Base-by-base conservation (phyloP, 1,140 invertebrate genomes). In the Drosophila sp. region DNA sequence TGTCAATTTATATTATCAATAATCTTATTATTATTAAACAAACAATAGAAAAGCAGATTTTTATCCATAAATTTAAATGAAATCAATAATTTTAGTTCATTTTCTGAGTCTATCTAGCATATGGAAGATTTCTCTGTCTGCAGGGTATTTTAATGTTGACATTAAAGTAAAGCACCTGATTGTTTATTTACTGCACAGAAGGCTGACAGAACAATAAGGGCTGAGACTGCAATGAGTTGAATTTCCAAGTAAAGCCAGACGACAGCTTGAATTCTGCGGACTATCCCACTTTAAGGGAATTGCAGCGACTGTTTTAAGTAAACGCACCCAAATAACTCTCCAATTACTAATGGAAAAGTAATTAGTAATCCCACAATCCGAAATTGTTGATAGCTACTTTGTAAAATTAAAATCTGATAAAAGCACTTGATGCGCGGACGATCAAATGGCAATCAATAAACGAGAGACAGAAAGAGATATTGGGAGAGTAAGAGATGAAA, bases 361-460 rank as follows among this genome's bases (percentile, higher is more conserved):
- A 27, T 29, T 14, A 50, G 32, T 14, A 32, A 50, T 21, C 50
- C 50, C 32, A 34, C 50, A 36, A 34, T 34, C 29, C 13, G n/a
- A 53, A 53, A 53, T 13, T 13, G 13, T 58, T 16, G 13, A 43
- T 70, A 16, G 5, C 13, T 13, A 11, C 3, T 21, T n/a, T 43
- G 59, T 7, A 16, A 25, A 38, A 32, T 27, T 50, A 40, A 62
- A 63, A 62, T 41, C 43, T 58, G 65, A 69, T 69, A 53, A 69
- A 69, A 7, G 7, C 13, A 14, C 29, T 65, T 11, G 14, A 56
- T 54, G 40, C 41, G 50, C 40, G 21, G 48, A 27, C 40, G 7
- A 50, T 3, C 61, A 41, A 56, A 67, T 59, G 64, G 51, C 43
- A 41, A 75, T 82, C 72, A 69, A 70, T 63, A 40, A 48, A 43